Evolutionary conservation across 1,140 invertebrate species (phyloP).

Genomic region (Ceratina japonica): DNA sequence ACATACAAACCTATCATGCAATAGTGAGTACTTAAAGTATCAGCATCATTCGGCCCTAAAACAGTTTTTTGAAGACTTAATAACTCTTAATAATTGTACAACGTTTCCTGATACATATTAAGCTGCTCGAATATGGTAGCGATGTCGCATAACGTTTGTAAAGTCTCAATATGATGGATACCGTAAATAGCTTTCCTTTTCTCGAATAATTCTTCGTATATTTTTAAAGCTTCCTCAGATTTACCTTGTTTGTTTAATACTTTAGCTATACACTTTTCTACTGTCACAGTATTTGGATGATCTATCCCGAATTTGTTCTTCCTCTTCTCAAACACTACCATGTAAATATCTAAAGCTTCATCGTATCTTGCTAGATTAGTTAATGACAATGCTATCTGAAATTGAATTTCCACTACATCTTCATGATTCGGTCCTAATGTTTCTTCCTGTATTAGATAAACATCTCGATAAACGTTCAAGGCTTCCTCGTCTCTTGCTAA

Average conservation of each 20-base stretch:
- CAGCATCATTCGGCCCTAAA: background rate
- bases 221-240: slow-evolving; percentile 4
- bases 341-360: slow-evolving; percentile 8
- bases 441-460: background rate
- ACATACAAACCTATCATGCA: background rate
- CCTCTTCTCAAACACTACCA: background rate
- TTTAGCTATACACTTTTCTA: background rate
- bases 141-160: background rate
- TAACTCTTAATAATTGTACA: background rate
- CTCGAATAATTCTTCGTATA: background rate
- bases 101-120: background rate
- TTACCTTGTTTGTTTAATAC: slow-evolving; percentile 6
- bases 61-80: background rate
- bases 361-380: background rate
- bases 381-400: slow-evolving; percentile 2
- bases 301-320: background rate
- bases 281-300: background rate
- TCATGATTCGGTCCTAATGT: background rate
- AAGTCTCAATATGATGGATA: background rate
- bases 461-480: background rate
- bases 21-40: background rate
- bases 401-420: background rate
- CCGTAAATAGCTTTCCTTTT: background rate
- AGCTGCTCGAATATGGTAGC: background rate
- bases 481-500: slow-evolving; percentile 11